phyloP scores from a whole-genome alignment of 2,113 vertebrate genomes.

The Prolemur simus region DNA sequence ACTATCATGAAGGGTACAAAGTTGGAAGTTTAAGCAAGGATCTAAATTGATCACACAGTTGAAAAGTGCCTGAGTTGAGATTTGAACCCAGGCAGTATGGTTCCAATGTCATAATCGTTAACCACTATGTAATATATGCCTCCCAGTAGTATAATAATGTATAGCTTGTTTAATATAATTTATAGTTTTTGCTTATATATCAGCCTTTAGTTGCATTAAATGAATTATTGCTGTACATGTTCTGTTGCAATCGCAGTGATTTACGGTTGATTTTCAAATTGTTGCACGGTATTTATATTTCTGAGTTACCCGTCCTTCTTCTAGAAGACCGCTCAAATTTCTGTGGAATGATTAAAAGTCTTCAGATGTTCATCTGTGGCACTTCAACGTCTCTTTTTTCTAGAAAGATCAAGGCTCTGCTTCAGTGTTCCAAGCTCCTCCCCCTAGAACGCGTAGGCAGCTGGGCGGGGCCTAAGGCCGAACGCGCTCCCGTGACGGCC shows the following conservation, averaged over 20 bases:
- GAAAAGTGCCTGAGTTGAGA: neutral
- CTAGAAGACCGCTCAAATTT: neutral
- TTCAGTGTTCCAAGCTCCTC: neutral
- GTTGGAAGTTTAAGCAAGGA: neutral
- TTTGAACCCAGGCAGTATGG: neutral
- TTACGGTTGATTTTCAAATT: constrained; percentile 25
- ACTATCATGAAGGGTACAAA: neutral
- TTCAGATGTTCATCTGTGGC: neutral
- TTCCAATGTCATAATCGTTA: neutral
- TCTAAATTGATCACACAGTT: neutral
- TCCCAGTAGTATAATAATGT: neutral
- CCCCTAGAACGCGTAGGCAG: rapidly evolving
- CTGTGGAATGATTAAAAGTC: neutral
- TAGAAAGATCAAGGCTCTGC: neutral
- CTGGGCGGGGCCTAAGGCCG: neutral
- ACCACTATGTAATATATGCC: neutral
- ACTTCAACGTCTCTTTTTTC: neutral
- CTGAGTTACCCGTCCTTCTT: neutral
- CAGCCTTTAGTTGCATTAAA: neutral
- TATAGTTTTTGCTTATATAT: neutral
- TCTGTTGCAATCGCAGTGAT: neutral
- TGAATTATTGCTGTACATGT: neutral
- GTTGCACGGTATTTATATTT: neutral
- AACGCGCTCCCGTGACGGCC: rapidly evolving
- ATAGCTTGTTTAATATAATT: neutral